Percentiles rank a stretch among this genome's conserved stretches.
Conservation (phyloP, 53 echinoderm and acorn worm genomes). For the Temnopleurus reevesii region DNA sequence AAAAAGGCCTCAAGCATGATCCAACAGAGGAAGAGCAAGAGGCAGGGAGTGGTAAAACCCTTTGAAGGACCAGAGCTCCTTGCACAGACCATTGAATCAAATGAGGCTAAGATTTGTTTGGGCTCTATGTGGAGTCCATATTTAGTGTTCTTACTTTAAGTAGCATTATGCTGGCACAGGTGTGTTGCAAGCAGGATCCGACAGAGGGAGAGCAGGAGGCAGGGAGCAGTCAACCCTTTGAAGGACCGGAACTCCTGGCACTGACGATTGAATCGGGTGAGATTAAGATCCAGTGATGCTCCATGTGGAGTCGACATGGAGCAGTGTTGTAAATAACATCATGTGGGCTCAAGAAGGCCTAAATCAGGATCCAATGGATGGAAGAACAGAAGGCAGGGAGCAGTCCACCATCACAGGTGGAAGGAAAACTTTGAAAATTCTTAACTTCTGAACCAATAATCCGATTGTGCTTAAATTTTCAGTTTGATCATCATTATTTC, state of each 20-base stretch:
- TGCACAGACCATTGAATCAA: slow-evolving; percentile 95
- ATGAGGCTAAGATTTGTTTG: too few relatives aligned
- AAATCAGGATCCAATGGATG: slow-evolving; percentile 77
- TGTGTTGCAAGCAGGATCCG: slow-evolving; percentile 86
- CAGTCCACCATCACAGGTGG: too few relatives aligned
- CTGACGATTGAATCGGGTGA: slow-evolving; percentile 97
- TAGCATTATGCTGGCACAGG: slow-evolving; percentile 94
- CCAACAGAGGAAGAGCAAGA: slow-evolving; percentile 67
- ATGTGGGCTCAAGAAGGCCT: slow-evolving; percentile 94
- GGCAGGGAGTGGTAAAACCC: slow-evolving; percentile 61
- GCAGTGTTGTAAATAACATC: slow-evolving; percentile 85
- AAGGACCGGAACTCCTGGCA: slow-evolving; percentile 96
- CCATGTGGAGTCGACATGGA: slow-evolving; percentile 95
- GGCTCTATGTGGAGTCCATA: too few relatives aligned
- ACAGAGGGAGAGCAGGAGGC: slow-evolving; percentile 71
- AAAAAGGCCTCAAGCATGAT: slow-evolving; percentile 86
- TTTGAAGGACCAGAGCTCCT: slow-evolving; percentile 93
- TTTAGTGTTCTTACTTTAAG: slow-evolving; percentile 86
- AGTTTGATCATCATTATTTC: too few relatives aligned
- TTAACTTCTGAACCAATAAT: too few relatives aligned
- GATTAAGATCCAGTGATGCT: too few relatives aligned
- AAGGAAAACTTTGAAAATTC: too few relatives aligned
- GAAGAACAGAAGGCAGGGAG: slow-evolving; percentile 68
- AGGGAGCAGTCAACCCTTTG: slow-evolving; percentile 76
- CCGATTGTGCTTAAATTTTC: too few relatives aligned